Percentiles rank a stretch among this genome's conserved stretches.
These are phyloP conservation scores for Dryobotodes eremita DNA, from an alignment of 2,888 invertebrate species.

Conservation along the genomic window DNA sequence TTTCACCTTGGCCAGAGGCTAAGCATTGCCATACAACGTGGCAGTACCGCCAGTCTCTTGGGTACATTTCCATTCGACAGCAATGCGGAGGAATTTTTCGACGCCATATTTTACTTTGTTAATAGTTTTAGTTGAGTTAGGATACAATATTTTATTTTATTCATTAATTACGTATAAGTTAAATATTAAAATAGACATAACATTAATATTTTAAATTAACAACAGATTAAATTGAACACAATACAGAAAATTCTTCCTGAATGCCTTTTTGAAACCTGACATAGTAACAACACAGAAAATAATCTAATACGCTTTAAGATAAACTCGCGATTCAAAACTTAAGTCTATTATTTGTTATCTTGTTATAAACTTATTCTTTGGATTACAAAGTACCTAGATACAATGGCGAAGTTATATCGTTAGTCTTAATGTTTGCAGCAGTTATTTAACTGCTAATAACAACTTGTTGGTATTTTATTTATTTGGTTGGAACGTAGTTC, in stretches of 20 bases:
- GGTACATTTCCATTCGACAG: background rate
- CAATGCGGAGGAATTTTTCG: background rate
- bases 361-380: conserved; percentile 44
- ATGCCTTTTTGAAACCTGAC: background rate
- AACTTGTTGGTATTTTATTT: conserved; percentile 28
- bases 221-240: background rate
- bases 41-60: background rate
- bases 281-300: conserved; percentile 19
- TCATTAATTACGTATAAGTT: no score
- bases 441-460: conserved; percentile 34
- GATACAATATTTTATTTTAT: no score
- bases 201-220: background rate
- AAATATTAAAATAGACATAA: no score
- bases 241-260: background rate
- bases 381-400: conserved; percentile 42
- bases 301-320: conserved; percentile 8
- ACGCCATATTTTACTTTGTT: background rate
- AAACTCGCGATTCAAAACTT: conserved; percentile 37
- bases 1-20: background rate
- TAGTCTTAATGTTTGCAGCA: conserved; percentile 40
- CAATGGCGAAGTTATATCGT: conserved; percentile 46
- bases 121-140: background rate
- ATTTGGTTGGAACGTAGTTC: conserved; percentile 19
- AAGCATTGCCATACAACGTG: background rate
- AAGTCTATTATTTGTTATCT: conserved; percentile 40